phyloP scores from a whole-genome alignment of 2,113 vertebrate genomes.

The Leptocoma aspasia region DNA sequence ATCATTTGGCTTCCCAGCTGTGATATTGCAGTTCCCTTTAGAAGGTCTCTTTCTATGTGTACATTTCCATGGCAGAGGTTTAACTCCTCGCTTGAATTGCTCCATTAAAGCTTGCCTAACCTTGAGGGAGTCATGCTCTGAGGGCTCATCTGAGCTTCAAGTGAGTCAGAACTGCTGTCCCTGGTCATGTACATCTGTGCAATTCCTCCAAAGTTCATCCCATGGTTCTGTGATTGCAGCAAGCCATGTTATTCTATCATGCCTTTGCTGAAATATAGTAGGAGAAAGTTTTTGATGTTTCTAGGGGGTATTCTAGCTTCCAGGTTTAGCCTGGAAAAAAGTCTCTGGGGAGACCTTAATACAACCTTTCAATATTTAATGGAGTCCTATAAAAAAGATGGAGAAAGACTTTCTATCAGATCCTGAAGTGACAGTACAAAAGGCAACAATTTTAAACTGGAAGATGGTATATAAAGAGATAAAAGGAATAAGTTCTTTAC shows the following conservation, averaged over 20 bases:
- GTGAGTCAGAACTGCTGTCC: not conserved
- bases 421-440: not conserved
- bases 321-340: not conserved
- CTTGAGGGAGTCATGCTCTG: not conserved
- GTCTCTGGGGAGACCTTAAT: not conserved
- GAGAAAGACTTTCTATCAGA: not conserved
- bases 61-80: not conserved
- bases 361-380: not conserved
- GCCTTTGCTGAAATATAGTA: not conserved
- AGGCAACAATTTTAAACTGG: not conserved
- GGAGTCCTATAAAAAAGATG: not conserved
- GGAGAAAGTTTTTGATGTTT: not conserved
- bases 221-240: not conserved
- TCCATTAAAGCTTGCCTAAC: not conserved
- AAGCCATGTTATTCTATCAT: not conserved
- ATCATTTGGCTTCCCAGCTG: not conserved
- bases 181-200: not conserved
- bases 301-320: not conserved
- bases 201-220: not conserved
- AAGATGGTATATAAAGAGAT: not conserved
- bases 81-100: not conserved
- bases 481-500: not conserved
- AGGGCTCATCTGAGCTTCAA: not conserved
- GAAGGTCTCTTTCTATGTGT: not conserved
- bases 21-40: not conserved